These are phyloP conservation scores for Sebastiscus albofasciatus DNA, from an alignment of 2,797 vertebrate species.

Conservation along the genomic window DNA sequence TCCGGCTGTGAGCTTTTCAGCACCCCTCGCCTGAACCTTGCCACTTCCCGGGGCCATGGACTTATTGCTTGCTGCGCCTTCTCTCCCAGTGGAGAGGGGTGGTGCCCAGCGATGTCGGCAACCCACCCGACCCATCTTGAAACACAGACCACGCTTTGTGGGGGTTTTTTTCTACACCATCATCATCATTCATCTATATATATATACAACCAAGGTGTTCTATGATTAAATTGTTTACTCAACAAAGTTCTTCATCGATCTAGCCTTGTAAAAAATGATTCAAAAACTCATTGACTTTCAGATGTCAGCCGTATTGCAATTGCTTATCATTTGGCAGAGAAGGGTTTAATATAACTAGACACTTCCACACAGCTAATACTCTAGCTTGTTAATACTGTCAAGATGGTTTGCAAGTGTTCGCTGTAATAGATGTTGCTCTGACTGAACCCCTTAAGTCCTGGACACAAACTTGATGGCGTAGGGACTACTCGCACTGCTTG, in stretches of 20 bases:
- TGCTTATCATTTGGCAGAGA: background rate
- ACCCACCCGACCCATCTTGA: background rate
- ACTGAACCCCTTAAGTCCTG: background rate
- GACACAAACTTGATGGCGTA: background rate
- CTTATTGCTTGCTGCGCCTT: no score
- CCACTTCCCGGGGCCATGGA: no score
- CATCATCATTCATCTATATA: no score
- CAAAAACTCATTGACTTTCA: no score
- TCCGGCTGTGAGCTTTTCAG: no score
- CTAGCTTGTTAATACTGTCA: background rate
- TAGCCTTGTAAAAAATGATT: no score
- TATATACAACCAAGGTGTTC: background rate
- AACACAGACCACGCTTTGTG: no score
- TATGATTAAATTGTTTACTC: background rate
- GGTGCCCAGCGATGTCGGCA: background rate
- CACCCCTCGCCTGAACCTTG: no score
- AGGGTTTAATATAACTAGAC: background rate
- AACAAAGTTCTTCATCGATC: no score
- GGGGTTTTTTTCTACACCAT: accelerated
- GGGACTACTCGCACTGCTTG: no score
- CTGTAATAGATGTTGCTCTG: background rate
- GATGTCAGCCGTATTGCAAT: background rate
- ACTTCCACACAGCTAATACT: background rate
- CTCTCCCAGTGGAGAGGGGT: no score
- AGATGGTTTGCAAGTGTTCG: background rate